Percentiles rank a stretch among this genome's conserved stretches.
Conservation (phyloP, 92 coral and sea anemone genomes). For the Siderastrea radians region DNA sequence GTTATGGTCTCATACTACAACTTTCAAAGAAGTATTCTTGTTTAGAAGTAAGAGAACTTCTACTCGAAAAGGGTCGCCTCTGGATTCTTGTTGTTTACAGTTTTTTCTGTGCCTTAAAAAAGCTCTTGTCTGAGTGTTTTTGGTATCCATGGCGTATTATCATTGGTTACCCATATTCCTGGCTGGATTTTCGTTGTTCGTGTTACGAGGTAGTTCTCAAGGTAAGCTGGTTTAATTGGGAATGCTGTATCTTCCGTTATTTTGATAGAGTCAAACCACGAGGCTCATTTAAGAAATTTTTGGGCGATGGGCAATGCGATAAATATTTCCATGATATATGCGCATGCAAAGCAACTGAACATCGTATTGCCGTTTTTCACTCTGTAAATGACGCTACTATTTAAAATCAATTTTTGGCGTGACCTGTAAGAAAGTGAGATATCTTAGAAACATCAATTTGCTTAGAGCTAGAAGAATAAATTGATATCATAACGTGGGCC, state of each 20-base stretch:
- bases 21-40: background rate
- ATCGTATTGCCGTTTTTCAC: no score
- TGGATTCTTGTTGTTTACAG: background rate
- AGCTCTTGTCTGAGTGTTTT: background rate
- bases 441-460: no score
- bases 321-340: no score
- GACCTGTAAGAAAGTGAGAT: no score
- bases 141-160: background rate
- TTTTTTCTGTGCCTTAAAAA: background rate
- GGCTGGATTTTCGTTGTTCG: background rate
- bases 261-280: no score
- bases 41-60: background rate
- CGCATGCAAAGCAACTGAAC: no score
- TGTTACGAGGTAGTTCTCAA: background rate
- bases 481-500: no score
- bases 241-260: background rate
- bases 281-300: no score
- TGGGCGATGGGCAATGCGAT: no score
- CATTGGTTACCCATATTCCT: background rate
- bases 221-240: background rate
- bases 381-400: no score
- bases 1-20: background rate
- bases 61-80: background rate
- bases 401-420: no score
- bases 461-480: no score